Evolutionary conservation across 2,888 invertebrate species (phyloP).

Genomic region (Scelioninae gen. 1): DNA sequence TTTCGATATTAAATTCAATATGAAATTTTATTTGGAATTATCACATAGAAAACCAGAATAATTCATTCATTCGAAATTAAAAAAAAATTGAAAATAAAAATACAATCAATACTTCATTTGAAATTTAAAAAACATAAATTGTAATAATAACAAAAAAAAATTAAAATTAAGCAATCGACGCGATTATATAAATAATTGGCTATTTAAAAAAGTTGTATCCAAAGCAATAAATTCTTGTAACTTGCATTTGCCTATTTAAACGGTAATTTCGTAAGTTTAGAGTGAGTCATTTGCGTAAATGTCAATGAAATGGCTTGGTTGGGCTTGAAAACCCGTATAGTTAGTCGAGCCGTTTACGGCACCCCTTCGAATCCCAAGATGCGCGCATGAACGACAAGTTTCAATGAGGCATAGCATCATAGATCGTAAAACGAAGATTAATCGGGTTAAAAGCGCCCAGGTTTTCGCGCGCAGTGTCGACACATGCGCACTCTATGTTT

Average conservation of each 20-base stretch:
- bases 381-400: constrained; percentile 60
- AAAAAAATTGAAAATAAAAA: no score
- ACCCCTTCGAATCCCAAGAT: constrained; percentile 46
- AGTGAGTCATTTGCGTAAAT: constrained; percentile 54
- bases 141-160: no score
- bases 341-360: constrained; percentile 41
- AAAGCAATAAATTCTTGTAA: constrained; percentile 30
- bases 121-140: no score
- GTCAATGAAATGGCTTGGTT: constrained; percentile 48
- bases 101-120: no score
- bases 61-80: no score
- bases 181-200: not conserved
- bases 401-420: constrained; percentile 65
- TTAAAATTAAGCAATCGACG: not conserved
- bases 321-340: constrained; percentile 36
- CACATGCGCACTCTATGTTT: constrained; percentile 29
- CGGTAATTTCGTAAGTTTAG: constrained; percentile 38
- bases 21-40: no score
- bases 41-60: no score
- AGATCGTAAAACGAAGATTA: constrained; percentile 65
- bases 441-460: constrained; percentile 62
- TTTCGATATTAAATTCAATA: no score
- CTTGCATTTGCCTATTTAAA: constrained; percentile 28
- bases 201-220: constrained; percentile 4
- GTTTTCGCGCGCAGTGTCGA: constrained; percentile 56